Evolutionary conservation across 1,140 invertebrate genomes (phyloP), one percentile per base, ranked within the genome.

Genomic region (Dendroctonus ponderosae): DNA sequence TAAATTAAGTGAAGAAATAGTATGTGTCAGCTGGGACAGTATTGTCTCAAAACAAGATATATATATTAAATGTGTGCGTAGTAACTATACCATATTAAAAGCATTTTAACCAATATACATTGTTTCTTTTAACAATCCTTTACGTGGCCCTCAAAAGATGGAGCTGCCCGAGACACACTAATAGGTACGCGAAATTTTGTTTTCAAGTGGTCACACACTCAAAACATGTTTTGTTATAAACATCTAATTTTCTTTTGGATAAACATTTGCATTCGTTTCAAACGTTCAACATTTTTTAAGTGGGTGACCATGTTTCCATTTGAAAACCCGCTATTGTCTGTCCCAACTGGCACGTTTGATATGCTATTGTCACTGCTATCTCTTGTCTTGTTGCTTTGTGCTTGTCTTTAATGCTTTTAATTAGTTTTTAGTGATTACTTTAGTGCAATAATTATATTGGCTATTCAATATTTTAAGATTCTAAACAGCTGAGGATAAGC

Each of bases 341-440:
- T 82, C 82, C 82, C 82, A 83, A 82, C 82, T 83, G 82, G 82
- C 82, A 84, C 82, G 80, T 81, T 69, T 70, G 59, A 59, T 68
- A 60, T 62, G 67, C 57, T 60, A 58, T 62, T 74, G 44, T 70
- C 68, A 71, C 70, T 53, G 62, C 67, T 65, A 53, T 56, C 6
- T 48, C 37, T 40, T 56, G 53, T 56, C 53, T 56, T 68, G 60
- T 41, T 48, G 60, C 71, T 69, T 71, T 53, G 61, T 66, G 51
- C 64, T 53, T 70, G 48, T 69, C 26, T 26, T 26, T 26, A 26
- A 26, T 26, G 26, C 26, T 26, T 26, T 26, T 26, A 26, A 26
- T 26, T 1, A 26, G 3, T 26, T 26, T 26, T 26, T 26, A 26
- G 26, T 26, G 26, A 26, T 26, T 26, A 26, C 1, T 26, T 26